Evolutionary conservation across 2,797 vertebrate species (phyloP), one percentile per base, ranked within the genome.

Genomic region (Gallirallus australis): DNA sequence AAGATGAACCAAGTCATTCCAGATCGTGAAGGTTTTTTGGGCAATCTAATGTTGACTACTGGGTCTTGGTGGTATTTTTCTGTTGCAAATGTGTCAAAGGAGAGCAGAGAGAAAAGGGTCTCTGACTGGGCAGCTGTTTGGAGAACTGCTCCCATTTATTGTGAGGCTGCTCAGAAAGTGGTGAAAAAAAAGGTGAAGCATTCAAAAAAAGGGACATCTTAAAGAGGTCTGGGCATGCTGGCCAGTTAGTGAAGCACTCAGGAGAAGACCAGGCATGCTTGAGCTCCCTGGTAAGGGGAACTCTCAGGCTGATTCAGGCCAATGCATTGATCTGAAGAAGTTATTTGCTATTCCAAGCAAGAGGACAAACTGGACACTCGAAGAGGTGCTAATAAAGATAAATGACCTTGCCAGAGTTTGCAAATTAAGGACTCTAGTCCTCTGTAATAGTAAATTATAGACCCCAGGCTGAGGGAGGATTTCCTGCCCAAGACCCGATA

Each of bases 371-470:
- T 37, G 63, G 53, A 52, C 12, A 12, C 14, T 76, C 33, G 57
- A 54, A 63, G 69, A 86, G 59, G 11, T 54, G 83, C 20, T 92
- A 88, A 82, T 75, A 50, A 69, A 80, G 66, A 79, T 61, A 85
- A 94, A 85, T 86, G 50, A 35, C 63, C 63, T 54, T 64, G 15
- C 12, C 35, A 61, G 54, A 69, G 47, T 45, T 59, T 42, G 65
- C 19, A 60, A 65, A 40, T 60, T 63, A 64, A 60, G 45, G 50
- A 12, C 27, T 76, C 19, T 33, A 33, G 45, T 21, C 11, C 57
- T 60, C 54, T 79, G 33, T 53, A 76, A 78, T 24, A 12, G 15
- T 66, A 42, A 85, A 89, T 87, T 40, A 56, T 85, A 84, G n/a
- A 56, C 8, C 4, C 9, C 37, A n/a, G 52, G n/a, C 47, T 85